Percentiles rank a stretch among this genome's conserved stretches.
Conservation (phyloP, 35 echinoderm and acorn worm species). For the Strongylocentrotus purpuratus region DNA sequence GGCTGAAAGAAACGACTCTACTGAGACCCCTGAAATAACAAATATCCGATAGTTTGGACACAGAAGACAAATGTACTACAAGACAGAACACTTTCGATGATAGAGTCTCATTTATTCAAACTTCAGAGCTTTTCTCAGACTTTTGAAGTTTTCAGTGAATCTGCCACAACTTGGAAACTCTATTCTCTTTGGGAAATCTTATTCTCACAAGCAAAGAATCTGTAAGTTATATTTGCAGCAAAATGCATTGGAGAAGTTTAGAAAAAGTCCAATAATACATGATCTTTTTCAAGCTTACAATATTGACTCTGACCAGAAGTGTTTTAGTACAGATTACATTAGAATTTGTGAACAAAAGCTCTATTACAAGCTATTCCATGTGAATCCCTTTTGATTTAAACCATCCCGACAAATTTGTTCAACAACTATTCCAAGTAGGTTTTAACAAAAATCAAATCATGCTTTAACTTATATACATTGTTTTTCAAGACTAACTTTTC, state of each 20-base stretch:
- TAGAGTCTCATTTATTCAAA: not conserved
- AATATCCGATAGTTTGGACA: not conserved
- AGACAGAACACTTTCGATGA: not conserved
- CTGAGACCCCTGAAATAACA: conserved; percentile 10
- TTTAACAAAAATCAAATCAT: no score
- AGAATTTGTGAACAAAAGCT: no score
- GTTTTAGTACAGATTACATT: no score
- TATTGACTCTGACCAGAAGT: no score
- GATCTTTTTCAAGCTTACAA: no score
- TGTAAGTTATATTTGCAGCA: not conserved
- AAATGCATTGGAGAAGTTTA: not conserved
- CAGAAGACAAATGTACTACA: not conserved
- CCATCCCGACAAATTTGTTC: no score
- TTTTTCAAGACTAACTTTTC: no score
- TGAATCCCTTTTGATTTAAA: no score
- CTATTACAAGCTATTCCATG: no score
- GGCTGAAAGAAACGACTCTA: not conserved
- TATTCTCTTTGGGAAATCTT: not conserved
- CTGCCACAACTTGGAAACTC: not conserved
- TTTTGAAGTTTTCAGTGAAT: not conserved
- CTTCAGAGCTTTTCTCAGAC: not conserved
- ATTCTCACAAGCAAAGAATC: not conserved
- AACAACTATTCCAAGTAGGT: no score
- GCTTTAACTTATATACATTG: no score
- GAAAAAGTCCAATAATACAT: no score